Conservation (phyloP, 2,888 invertebrate genomes). For the Cetonia aurata region DNA sequence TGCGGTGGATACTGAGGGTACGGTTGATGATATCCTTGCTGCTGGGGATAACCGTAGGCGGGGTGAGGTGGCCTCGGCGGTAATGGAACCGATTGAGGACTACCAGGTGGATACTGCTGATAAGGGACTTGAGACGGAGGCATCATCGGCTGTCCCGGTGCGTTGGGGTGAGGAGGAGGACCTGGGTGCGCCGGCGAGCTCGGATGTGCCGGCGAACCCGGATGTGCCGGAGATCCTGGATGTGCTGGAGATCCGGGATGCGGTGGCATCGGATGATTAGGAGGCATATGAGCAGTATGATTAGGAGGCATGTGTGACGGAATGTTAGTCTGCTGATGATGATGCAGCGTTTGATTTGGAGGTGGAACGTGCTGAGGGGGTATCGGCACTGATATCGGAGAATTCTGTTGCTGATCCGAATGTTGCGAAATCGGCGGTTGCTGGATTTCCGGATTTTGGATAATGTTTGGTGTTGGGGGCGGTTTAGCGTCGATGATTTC, state of each 20-base stretch:
- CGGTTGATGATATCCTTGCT: conserved; percentile 67
- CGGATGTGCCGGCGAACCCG: conserved; percentile 50
- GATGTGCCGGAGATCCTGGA: conserved; percentile 48
- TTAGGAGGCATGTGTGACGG: conserved; percentile 51
- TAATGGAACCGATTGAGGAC: conserved; percentile 69
- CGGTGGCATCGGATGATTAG: conserved; percentile 39
- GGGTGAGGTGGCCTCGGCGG: conserved; percentile 71
- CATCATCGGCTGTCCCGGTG: conserved; percentile 63
- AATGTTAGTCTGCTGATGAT: conserved; percentile 49
- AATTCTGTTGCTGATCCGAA: conserved; percentile 53
- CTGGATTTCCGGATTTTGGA: conserved; percentile 42
- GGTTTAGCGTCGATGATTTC: conserved; percentile 50
- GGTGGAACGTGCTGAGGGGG: conserved; percentile 51
- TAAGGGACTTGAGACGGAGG: conserved; percentile 63
- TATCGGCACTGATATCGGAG: conserved; percentile 51
- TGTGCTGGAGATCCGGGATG: conserved; percentile 47
- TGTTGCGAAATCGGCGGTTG: conserved; percentile 47
- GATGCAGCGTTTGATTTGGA: conserved; percentile 39
- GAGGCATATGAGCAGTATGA: conserved; percentile 48
- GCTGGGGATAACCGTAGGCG: conserved; percentile 68
- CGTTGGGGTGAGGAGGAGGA: conserved; percentile 55
- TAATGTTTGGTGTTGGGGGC: conserved; percentile 49
- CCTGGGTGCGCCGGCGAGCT: conserved; percentile 58
- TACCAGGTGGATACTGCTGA: conserved; percentile 63
- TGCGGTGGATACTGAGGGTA: conserved; percentile 68